Evolutionary conservation across 2,888 invertebrate species (phyloP), one percentile per base, ranked within the genome.

Genomic region (Epinotia nisella): DNA sequence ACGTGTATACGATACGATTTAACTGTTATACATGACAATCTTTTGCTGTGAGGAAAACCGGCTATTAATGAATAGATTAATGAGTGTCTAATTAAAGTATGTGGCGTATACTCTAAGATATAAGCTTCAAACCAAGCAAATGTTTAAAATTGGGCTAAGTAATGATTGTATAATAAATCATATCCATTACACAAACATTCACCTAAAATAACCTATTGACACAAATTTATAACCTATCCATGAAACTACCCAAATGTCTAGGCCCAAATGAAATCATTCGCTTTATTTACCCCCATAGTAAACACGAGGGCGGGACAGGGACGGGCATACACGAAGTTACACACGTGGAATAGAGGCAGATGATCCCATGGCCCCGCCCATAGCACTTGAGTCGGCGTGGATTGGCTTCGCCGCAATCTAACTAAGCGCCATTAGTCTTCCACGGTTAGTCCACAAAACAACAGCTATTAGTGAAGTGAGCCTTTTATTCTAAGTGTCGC

Each of bases 381-480:
- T 75, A 78, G 76, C 75, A 76, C 80, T 74, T 82, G 79, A 82
- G 77, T 78, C 86, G 77, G 75, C 85, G 81, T 87, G 86, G 89
- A 92, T 92, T 92, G 92, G 93, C 83, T 87, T 91, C 83, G 77
- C 53, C 71, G 75, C 86, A 86, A 89, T 87, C 88, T 85, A 82
- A 78, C 88, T 85, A 82, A 78, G 82, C 83, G 82, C 87, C 88
- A 91, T 90, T 92, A 93, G 93, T 93, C 90, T 89, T 85, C 87
- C 87, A 81, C 78, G 83, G 89, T 62, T 56, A 67, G 70, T n/a
- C 55, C 62, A 45, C 70, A 41, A 56, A 4, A 67, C 61, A 66
- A 66, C 58, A 70, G 49, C 65, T 89, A 88, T 90, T 87, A 87
- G 76, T 76, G 75, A 74, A 75, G 78, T 75, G 75, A 74, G 74